Base-by-base conservation (phyloP, 1,140 invertebrate species). In the Drosophila athabasca region DNA sequence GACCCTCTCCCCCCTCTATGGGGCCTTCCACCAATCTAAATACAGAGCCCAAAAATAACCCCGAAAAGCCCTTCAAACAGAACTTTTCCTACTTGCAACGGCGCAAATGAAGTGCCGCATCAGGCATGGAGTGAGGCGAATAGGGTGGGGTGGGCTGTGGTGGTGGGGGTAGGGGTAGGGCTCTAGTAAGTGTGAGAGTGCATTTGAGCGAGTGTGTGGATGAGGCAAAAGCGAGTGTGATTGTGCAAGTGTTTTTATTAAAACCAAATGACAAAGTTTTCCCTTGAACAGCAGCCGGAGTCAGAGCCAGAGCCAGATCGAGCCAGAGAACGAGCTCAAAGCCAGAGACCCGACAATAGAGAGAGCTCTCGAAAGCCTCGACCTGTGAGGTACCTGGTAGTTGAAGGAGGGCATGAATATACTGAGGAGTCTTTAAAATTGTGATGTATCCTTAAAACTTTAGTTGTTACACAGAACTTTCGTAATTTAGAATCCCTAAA, bases 221-320 rank as follows among this genome's bases (percentile, higher is more conserved):
- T 70, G 59, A 39, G 43, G 53, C 58, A 15, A 24, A 9, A 54
- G 65, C 73, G 69, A 59, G 54, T 81, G 59, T 73, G 79, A 59
- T 62, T 79, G 79, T 85, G 82, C 55, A 87, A 85, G 81, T 85
- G 81, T 85, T 85, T 85, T 85, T 85, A 87, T 87, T 85, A 85
- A 85, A 85, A 85, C 81, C 82, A 80, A 85, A 85, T 85, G 81
- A 85, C 81, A 85, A 85, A 85, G 68, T 85, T 85, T 85, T 85
- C 58, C 82, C 81, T 74, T 64, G 49, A 61, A 66, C 72, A 70
- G 64, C 71, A 83, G 48, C 64, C 35, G 44, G 50, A 39, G 52
- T 67, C 71, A 39, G 35, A 39, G 11, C 1, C 79, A 65, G 49
- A 64, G 49, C 57, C 65, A 50, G 62, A 39, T 39, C 35, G 35